phyloP scores from a whole-genome alignment of 1,140 invertebrate species.

The Tetranychus urticae region DNA sequence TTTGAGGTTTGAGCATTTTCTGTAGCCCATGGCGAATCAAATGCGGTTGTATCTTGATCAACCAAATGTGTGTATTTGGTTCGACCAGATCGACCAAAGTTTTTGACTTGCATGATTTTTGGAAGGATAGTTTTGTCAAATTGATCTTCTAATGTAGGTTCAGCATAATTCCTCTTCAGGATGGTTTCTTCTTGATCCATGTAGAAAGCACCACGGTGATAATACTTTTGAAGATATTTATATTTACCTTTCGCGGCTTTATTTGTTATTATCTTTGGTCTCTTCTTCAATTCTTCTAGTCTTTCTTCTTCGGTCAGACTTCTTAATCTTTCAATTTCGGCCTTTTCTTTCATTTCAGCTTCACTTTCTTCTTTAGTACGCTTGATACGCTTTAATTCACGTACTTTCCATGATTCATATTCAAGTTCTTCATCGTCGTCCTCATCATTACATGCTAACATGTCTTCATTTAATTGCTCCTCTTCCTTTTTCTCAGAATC shows the following conservation, averaged over 20 bases:
- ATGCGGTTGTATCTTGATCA: conserved; percentile 94
- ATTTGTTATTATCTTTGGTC: conserved; percentile 82
- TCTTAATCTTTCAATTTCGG: conserved; percentile 70
- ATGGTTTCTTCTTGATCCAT: conserved; percentile 82
- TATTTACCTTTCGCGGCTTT: conserved; percentile 94
- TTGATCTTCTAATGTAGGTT: conserved; percentile 91
- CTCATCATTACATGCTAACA: conserved; percentile 80
- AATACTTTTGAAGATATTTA: conserved; percentile 98
- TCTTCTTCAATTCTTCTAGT: conserved; percentile 57
- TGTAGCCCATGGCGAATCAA: conserved; percentile 85
- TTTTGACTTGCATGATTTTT: conserved; percentile 99
- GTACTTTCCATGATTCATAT: conserved; percentile 90
- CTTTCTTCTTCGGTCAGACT: conserved; percentile 93
- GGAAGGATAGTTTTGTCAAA: conserved; percentile 96
- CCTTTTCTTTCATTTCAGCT: conserved; percentile 36
- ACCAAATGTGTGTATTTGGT: conserved; percentile 99
- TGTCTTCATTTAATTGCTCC: conserved; percentile 20
- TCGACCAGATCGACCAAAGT: conserved; percentile 90
- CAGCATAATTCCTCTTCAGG: conserved; percentile 81
- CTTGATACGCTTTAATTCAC: conserved; percentile 87
- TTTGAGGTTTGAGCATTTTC: conserved; percentile 64
- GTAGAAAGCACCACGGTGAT: conserved; percentile 95
- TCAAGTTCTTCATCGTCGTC: conserved; percentile 95
- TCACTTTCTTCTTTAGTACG: conserved; percentile 83
- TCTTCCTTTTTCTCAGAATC: conserved; percentile 31